Conservation (phyloP, 1,140 invertebrate species). For the Halesus radiatus region DNA sequence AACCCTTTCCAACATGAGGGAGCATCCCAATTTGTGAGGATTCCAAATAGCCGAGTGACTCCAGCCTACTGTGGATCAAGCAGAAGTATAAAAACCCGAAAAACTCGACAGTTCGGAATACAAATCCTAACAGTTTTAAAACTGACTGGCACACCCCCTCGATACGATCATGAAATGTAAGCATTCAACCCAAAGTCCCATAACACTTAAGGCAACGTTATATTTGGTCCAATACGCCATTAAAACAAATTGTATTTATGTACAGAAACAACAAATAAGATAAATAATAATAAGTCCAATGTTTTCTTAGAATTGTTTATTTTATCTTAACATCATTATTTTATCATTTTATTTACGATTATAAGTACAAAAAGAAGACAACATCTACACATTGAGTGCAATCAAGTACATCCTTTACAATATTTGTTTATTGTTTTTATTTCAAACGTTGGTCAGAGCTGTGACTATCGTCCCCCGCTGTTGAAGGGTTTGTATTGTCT, state of each 20-base stretch:
- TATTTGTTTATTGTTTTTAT: constrained; percentile 8
- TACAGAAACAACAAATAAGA: neutral
- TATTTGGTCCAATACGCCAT: too few relatives aligned
- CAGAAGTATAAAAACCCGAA: too few relatives aligned
- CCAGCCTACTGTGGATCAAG: too few relatives aligned
- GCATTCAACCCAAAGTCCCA: too few relatives aligned
- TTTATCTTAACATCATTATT: constrained; percentile 24
- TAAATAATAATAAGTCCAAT: neutral
- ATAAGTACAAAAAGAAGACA: constrained; percentile 33
- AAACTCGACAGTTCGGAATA: too few relatives aligned
- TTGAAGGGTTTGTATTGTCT: constrained; percentile 22
- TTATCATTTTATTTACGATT: constrained; percentile 28
- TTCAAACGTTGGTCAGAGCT: constrained; percentile 4
- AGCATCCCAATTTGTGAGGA: too few relatives aligned
- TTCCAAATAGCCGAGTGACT: too few relatives aligned
- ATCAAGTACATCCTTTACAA: constrained; percentile 17
- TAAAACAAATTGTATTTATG: constrained; percentile 1
- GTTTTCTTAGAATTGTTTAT: neutral
- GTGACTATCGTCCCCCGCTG: neutral
- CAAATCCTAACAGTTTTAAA: too few relatives aligned
- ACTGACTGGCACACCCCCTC: too few relatives aligned
- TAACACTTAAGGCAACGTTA: too few relatives aligned
- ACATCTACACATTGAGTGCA: neutral
- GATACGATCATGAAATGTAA: too few relatives aligned
- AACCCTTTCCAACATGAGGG: too few relatives aligned